phyloP scores from a whole-genome alignment of 2,113 vertebrate species.

The Ramphastos sulfuratus region DNA sequence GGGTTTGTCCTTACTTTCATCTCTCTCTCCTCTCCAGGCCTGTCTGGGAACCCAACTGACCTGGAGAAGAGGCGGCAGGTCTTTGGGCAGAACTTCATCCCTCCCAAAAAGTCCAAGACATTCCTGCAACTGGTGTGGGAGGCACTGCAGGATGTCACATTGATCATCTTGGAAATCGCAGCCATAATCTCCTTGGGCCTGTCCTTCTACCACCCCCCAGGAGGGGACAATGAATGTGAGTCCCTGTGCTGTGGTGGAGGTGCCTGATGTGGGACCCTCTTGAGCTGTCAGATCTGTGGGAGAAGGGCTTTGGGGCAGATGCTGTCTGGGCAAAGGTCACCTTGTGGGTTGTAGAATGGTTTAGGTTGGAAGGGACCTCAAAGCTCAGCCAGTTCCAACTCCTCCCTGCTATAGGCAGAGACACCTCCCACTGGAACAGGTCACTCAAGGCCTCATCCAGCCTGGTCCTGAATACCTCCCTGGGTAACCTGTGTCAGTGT shows the following conservation, averaged over 20 bases:
- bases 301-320: neutral
- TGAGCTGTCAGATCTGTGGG: rapidly evolving
- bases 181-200: conserved; percentile 95
- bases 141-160: conserved; percentile 95
- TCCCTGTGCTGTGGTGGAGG: neutral
- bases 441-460: too few species aligned
- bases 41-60: conserved; percentile 90
- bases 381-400: too few species aligned
- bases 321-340: neutral
- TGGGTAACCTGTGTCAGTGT: too few species aligned
- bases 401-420: too few species aligned
- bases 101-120: conserved; percentile 94
- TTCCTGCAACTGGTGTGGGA: conserved; percentile 98
- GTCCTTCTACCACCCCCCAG: conserved; percentile 93
- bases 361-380: too few species aligned
- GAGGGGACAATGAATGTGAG: conserved; percentile 84
- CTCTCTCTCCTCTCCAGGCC: conserved; percentile 73
- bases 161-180: conserved; percentile 96
- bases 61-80: conserved; percentile 87
- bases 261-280: rapidly evolving
- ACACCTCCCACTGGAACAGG: too few species aligned
- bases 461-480: too few species aligned
- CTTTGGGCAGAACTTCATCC: conserved; percentile 92
- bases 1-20: neutral
- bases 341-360: too few species aligned